Conservation (phyloP, 2,113 vertebrate genomes). For the Sclerurus mexicanus region DNA sequence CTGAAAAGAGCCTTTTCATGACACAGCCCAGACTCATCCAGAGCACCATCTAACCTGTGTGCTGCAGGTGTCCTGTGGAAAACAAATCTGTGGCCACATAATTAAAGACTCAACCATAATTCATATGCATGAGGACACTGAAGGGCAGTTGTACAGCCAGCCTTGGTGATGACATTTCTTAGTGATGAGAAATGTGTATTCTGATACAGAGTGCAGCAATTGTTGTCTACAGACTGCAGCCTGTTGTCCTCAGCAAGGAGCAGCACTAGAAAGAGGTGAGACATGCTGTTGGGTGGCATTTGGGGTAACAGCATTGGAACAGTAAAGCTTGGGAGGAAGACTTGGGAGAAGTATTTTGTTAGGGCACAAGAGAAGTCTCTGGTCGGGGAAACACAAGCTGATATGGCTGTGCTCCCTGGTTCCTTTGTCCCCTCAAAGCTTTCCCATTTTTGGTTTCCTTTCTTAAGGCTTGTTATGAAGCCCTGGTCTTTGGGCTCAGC, state of each 20-base stretch:
- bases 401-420: background rate
- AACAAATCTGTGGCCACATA: constrained; percentile 16
- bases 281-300: fast-evolving
- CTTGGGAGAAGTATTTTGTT: background rate
- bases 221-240: no score
- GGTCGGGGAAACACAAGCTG: background rate
- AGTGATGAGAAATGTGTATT: background rate
- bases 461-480: background rate
- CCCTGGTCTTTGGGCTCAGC: background rate
- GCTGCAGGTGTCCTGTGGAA: constrained; percentile 7
- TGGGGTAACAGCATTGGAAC: background rate
- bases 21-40: background rate
- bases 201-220: background rate
- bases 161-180: background rate
- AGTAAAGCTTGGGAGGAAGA: background rate
- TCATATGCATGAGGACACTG: constrained; percentile 5
- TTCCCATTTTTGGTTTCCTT: background rate
- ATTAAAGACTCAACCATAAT: background rate
- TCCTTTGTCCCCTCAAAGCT: background rate
- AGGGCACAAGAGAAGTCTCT: background rate
- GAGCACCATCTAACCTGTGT: background rate
- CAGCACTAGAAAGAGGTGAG: background rate
- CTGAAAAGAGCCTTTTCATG: background rate
- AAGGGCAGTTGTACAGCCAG: background rate
- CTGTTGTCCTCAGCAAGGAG: background rate